Evolutionary conservation across 2,797 vertebrate genomes (phyloP), one percentile per base, ranked within the genome.

Genomic region (Chelon auratus): DNA sequence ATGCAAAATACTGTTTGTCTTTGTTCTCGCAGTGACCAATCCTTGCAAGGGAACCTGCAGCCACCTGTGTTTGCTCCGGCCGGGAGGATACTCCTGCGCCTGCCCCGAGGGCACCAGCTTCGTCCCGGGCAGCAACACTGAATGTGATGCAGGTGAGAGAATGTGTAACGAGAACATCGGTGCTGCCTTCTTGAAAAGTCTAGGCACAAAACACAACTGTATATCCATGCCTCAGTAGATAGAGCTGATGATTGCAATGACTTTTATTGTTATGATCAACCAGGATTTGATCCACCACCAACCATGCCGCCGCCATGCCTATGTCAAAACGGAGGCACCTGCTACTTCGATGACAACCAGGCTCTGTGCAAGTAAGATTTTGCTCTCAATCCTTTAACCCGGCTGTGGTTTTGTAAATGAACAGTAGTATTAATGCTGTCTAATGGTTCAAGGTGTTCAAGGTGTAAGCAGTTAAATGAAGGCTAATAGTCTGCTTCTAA

Each of bases 41-140:
- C 93, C 92, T 0, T 94, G 93, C 50, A 94, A 94, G 40, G 91
- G 91, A 65, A 89, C 65, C 36, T 94, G 93, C 74, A 94, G 93
- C 77, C 93, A 94, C 63, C 74, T 94, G 82, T 94, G 93, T 65
- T 59, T 94, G 71, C 88, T 94, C 14, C 79, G 93, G 8, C 93
- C 93, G 0, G 81, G 68, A 12, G 93, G 93, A 0, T 94, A 94
- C 89, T 89, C 78, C 68, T 94, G 93, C 11, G 92, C 91, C 84
- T 94, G 93, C 42, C 93, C 93, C 0, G 80, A 94, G 69, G 93
- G 93, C 24, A 89, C 89, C 68, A 43, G 26, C 79, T 89, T 94
- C 17, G 1, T 88, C 40, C 1, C 81, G 0, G 89, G 93, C 65
- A 94, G 93, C 48, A 79, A 51, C 81, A 93, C 90, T 0, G 79